Evolutionary conservation across 2,797 vertebrate species (phyloP).

Genomic region (Rhodeus uyekii): DNA sequence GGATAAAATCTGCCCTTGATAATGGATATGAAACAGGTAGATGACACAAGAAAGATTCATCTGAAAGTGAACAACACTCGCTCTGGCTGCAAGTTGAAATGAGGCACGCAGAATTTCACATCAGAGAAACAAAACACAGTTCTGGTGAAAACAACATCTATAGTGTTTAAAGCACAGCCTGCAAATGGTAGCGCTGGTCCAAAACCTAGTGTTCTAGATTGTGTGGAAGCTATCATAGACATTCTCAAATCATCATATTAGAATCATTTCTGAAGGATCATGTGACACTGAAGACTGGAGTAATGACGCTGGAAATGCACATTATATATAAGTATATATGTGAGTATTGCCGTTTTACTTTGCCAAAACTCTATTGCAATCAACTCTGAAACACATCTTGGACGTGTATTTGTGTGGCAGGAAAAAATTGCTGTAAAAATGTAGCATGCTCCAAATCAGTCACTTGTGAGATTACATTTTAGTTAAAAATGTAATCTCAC

Average conservation of each 20-base stretch:
- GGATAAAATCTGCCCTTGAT: slow-evolving; percentile 67
- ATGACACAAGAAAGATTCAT: slow-evolving; percentile 50
- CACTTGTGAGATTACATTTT: not conserved
- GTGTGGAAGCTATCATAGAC: not conserved
- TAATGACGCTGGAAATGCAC: not conserved
- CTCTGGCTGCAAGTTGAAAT: slow-evolving; percentile 29
- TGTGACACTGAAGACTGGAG: not conserved
- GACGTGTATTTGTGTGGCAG: not conserved
- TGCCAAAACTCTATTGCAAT: not conserved
- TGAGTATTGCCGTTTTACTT: not conserved
- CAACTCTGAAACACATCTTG: not conserved
- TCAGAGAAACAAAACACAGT: slow-evolving; percentile 2
- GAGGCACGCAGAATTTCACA: not conserved
- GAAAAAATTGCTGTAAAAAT: not conserved
- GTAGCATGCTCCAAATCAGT: not conserved
- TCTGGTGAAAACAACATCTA: slow-evolving; percentile 6
- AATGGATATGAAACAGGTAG: slow-evolving; percentile 62
- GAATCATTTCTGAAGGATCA: not conserved
- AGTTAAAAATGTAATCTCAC: too few species aligned
- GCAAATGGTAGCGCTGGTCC: not conserved
- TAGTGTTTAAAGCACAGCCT: not conserved
- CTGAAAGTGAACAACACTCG: slow-evolving; percentile 41
- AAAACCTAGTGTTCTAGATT: not conserved
- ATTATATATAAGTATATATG: not conserved
- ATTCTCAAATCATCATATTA: not conserved